phyloP scores from a whole-genome alignment of 2,797 vertebrate genomes.

The Philypnodon macrostomus region DNA sequence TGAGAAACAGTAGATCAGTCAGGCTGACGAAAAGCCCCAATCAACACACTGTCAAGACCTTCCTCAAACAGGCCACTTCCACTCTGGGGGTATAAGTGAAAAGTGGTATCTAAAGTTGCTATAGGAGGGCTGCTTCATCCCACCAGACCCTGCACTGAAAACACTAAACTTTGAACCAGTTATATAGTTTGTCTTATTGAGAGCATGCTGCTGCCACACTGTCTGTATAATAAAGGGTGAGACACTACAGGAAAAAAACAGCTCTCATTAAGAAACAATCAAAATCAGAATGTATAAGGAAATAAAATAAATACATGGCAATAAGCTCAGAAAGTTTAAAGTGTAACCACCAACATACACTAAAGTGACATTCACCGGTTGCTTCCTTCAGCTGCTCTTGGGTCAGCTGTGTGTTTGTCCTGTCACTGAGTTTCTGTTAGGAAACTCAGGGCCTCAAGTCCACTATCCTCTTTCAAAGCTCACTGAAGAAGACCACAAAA shows the following conservation, averaged over 20 bases:
- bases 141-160: constrained; percentile 37
- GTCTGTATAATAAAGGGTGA: neutral
- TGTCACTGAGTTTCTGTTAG: constrained; percentile 17
- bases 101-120: constrained; percentile 27
- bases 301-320: no score
- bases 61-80: constrained; percentile 62
- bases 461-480: constrained; percentile 72
- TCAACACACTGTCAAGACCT: constrained; percentile 68
- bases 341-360: constrained; percentile 26
- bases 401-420: constrained; percentile 27
- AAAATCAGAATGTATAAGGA: no score
- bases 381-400: constrained; percentile 46
- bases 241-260: no score
- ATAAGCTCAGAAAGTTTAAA: neutral
- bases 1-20: constrained; percentile 59
- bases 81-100: constrained; percentile 34
- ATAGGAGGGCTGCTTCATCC: constrained; percentile 32
- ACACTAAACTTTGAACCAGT: constrained; percentile 29
- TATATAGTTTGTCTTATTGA: no score
- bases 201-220: neutral
- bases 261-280: no score
- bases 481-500: constrained; percentile 57
- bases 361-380: constrained; percentile 44
- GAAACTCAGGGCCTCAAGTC: constrained; percentile 52
- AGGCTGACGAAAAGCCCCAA: constrained; percentile 67